These are phyloP conservation scores for Ictalurus furcatus DNA, from an alignment of 2,113 vertebrate species.

Conservation along the genomic window DNA sequence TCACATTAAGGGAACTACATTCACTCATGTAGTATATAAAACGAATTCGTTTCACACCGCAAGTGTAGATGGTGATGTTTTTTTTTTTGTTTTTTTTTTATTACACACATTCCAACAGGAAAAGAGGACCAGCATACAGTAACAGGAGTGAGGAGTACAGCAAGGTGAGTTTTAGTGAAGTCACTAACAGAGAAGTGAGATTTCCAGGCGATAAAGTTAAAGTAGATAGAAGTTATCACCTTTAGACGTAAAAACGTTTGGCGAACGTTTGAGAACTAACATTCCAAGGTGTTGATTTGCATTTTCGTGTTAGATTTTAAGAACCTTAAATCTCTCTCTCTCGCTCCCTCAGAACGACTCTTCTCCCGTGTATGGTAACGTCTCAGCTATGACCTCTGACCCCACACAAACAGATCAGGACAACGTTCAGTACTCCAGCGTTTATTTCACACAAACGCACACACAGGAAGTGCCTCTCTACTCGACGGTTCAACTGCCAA, in stretches of 20 bases:
- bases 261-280: not conserved
- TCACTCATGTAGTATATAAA: not conserved
- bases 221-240: too few species aligned
- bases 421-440: conserved; percentile 19
- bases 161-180: not conserved
- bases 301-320: not conserved
- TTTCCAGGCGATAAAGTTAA: too few species aligned
- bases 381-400: conserved; percentile 16
- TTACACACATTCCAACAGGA: not conserved
- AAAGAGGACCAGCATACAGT: not conserved
- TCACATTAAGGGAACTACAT: not conserved
- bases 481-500: not conserved
- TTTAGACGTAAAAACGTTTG: too few species aligned
- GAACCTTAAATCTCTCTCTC: not conserved
- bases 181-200: not conserved
- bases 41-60: not conserved
- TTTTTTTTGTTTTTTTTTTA: not conserved
- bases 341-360: not conserved
- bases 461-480: conserved; percentile 2
- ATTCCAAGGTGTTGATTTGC: not conserved
- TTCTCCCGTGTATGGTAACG: conserved; percentile 22
- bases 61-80: not conserved
- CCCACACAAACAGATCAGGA: not conserved
- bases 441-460: conserved; percentile 15
- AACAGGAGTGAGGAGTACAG: not conserved